These are phyloP conservation scores for Prosopocoilus inquinatus DNA, from an alignment of 2,888 invertebrate genomes.

Conservation along the genomic window DNA sequence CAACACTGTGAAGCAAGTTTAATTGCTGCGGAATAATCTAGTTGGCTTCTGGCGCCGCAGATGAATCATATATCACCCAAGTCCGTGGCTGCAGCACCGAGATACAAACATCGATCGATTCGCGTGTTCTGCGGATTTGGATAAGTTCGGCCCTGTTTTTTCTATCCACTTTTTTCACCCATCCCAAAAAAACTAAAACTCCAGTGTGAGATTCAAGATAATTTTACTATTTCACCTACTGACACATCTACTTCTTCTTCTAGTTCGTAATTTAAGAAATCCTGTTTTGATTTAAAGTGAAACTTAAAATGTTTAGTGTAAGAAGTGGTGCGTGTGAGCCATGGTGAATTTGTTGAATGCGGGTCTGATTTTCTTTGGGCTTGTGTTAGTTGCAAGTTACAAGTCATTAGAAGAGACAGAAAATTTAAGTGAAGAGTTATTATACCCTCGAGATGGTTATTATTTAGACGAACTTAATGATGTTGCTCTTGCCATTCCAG, in stretches of 20 bases:
- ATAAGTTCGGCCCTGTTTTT: no score
- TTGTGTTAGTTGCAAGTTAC: constrained; percentile 1
- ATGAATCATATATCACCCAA: neutral
- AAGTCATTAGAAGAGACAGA: neutral
- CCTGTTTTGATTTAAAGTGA: neutral
- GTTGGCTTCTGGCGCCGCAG: neutral
- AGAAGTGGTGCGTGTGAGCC: neutral
- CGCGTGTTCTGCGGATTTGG: no score
- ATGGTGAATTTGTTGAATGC: neutral
- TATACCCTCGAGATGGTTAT: constrained; percentile 22
- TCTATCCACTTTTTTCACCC: no score
- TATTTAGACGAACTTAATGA: constrained; percentile 18
- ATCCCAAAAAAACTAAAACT: no score
- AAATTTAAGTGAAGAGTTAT: neutral
- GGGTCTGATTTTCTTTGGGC: neutral
- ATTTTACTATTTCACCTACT: neutral
- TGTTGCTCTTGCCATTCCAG: constrained; percentile 25
- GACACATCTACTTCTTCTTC: neutral
- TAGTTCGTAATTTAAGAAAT: neutral
- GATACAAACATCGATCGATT: no score
- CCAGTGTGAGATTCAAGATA: neutral
- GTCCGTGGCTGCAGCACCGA: no score
- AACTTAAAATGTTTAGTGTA: neutral
- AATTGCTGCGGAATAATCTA: neutral
- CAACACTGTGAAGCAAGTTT: no score